Percentiles rank a stretch among this genome's conserved stretches.
phyloP scores from a whole-genome alignment of 2,797 vertebrate species.

The Smutsia gigantea region DNA sequence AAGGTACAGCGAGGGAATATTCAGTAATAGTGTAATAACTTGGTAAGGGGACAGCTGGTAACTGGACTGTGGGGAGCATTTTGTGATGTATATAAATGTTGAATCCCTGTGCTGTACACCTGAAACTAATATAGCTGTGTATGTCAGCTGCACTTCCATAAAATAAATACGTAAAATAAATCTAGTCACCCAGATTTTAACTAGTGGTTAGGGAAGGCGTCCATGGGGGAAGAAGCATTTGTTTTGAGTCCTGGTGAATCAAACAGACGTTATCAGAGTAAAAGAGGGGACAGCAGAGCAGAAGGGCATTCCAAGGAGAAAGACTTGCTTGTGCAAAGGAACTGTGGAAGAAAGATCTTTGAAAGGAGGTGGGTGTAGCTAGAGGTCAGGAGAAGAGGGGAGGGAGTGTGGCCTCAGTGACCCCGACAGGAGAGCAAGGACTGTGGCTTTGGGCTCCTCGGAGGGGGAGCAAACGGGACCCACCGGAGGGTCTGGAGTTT shows the following conservation, averaged over 20 bases:
- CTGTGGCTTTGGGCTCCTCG: accelerated
- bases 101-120: too few relatives aligned
- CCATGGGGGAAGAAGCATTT: neutral
- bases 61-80: too few relatives aligned
- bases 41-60: too few relatives aligned
- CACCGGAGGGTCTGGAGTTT: slow-evolving; percentile 69
- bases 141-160: too few relatives aligned
- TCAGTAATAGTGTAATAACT: too few relatives aligned
- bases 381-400: neutral
- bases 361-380: neutral
- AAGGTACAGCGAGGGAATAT: too few relatives aligned
- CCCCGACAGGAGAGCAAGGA: neutral
- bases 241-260: neutral
- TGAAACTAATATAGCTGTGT: too few relatives aligned
- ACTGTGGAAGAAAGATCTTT: neutral
- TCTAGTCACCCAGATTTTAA: neutral
- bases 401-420: neutral
- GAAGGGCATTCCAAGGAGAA: neutral
- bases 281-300: neutral
- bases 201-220: neutral
- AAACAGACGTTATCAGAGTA: neutral
- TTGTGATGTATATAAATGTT: too few relatives aligned
- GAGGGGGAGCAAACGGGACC: accelerated
- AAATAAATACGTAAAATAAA: too few relatives aligned
- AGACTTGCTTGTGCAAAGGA: neutral